Percentiles rank a stretch among this genome's conserved stretches.
Evolutionary conservation across 2,113 vertebrate species (phyloP).

Genomic region (Leptocoma aspasia): DNA sequence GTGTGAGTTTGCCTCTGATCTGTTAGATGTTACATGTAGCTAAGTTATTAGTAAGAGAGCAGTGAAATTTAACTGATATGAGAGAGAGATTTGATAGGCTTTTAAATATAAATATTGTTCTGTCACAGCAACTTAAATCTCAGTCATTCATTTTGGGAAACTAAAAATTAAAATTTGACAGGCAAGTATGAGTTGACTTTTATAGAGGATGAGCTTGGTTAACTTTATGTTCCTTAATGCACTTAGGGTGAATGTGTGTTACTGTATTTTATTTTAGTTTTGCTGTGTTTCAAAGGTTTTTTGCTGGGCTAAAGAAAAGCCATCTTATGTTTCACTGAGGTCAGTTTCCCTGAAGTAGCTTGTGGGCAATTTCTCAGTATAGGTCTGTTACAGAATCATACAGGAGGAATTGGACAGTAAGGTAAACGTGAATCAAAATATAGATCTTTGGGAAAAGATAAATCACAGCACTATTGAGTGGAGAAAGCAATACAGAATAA

Average conservation of each 20-base stretch:
- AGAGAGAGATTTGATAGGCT: background rate
- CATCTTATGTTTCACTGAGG: background rate
- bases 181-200: background rate
- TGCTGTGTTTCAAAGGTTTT: background rate
- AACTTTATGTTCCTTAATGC: background rate
- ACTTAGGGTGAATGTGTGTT: background rate
- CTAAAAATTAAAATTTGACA: background rate
- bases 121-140: background rate
- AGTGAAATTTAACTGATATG: background rate
- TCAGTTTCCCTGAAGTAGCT: background rate
- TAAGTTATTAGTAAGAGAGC: background rate
- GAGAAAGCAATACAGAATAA: background rate
- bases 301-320: background rate
- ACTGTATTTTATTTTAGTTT: background rate
- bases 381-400: background rate
- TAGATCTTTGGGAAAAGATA: background rate
- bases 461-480: background rate
- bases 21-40: background rate
- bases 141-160: background rate
- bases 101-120: background rate
- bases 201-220: background rate
- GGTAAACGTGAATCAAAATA: background rate
- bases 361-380: background rate
- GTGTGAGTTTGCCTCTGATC: background rate
- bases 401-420: background rate